These are phyloP conservation scores for Coreius guichenoti DNA, from an alignment of 2,797 vertebrate species.

Conservation along the genomic window DNA sequence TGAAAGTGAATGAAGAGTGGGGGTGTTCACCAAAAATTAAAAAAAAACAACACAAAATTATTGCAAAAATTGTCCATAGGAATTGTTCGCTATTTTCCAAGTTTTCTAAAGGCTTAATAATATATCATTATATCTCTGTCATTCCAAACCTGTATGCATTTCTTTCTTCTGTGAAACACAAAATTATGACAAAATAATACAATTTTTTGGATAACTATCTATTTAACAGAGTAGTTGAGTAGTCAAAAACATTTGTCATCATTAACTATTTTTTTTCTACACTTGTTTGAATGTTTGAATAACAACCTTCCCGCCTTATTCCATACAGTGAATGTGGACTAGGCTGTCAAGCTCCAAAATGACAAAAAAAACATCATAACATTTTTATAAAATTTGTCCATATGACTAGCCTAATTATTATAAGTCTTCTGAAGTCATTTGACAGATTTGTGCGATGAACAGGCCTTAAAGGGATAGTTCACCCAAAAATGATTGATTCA, in stretches of 20 bases:
- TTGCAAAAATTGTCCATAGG: too few relatives aligned
- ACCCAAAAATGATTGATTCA: too few relatives aligned
- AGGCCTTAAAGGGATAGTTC: too few relatives aligned
- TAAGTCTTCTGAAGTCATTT: not conserved
- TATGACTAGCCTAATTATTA: not conserved
- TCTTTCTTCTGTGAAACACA: not conserved
- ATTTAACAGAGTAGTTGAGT: not conserved
- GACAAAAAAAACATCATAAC: not conserved
- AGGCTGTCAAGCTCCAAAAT: not conserved
- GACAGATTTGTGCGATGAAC: not conserved
- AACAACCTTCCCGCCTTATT: not conserved
- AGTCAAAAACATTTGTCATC: not conserved
- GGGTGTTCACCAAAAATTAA: not conserved
- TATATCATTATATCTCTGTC: not conserved
- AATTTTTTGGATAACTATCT: not conserved
- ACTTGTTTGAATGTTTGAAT: not conserved
- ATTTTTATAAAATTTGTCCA: not conserved
- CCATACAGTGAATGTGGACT: not conserved
- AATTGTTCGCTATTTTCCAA: not conserved
- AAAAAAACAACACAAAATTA: not conserved
- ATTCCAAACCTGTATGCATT: not conserved
- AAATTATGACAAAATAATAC: not conserved
- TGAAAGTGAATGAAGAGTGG: not conserved
- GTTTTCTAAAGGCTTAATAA: not conserved
- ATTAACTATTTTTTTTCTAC: not conserved